Percentiles rank a stretch among this genome's conserved stretches.
phyloP scores from a whole-genome alignment of 2,888 invertebrate genomes.

The Agrotis ipsilon region DNA sequence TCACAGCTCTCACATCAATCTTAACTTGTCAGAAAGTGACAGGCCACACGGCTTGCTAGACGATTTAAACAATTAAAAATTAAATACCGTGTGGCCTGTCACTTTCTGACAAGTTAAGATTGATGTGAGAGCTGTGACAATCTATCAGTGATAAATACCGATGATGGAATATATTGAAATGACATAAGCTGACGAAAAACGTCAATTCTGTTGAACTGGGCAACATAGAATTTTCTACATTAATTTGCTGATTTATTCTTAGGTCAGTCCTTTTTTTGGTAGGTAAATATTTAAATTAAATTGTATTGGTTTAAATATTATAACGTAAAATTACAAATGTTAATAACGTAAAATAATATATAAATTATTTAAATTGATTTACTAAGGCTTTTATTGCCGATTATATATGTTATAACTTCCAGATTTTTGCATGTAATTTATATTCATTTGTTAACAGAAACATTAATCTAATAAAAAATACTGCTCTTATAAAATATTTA shows the following conservation, averaged over 20 bases:
- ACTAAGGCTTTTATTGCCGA: background rate
- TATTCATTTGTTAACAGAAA: slow-evolving; percentile 4
- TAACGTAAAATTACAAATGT: no score
- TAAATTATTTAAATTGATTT: no score
- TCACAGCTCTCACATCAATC: slow-evolving; percentile 52
- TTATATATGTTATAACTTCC: slow-evolving; percentile 9
- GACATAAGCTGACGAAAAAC: background rate
- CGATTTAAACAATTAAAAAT: no score
- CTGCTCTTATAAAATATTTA: background rate
- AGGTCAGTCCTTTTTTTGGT: background rate
- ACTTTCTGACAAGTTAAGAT: slow-evolving; percentile 66
- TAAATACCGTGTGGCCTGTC: slow-evolving; percentile 13
- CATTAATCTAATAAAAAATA: background rate
- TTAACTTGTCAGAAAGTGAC: slow-evolving; percentile 62
- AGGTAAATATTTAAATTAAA: no score
- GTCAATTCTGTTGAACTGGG: no score
- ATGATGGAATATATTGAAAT: background rate
- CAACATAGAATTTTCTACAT: no score
- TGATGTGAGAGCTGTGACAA: slow-evolving; percentile 35
- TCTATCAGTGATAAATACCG: background rate
- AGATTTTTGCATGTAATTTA: slow-evolving; percentile 4
- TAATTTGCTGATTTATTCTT: slow-evolving; percentile 34
- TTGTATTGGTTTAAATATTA: no score
- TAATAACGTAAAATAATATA: no score
- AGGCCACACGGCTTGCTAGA: slow-evolving; percentile 1